Base-by-base conservation (phyloP, 2,113 vertebrate genomes). In the Carassius auratus region DNA sequence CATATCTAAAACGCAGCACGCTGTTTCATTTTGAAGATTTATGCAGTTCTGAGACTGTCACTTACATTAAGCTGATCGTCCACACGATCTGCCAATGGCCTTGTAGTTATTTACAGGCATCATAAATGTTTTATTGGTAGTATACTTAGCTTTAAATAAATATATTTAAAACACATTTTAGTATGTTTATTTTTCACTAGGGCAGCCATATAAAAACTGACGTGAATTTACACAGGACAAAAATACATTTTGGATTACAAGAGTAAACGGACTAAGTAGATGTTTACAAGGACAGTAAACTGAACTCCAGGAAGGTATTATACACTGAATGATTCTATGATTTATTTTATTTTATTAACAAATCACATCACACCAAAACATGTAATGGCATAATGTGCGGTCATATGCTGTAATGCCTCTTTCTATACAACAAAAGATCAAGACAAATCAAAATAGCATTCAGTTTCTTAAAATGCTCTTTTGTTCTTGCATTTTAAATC, bases 401-500 rank as follows among this genome's bases (percentile, higher is more conserved):
- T 30, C 6, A 36, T 10, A 14, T 59, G 26, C 15, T 57, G 17
- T 5, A 36, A 59, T 76, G n/a, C 12, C 8, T 76, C 14, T 78
- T 78, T 59, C 19, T 19, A 21, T 33, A 76, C 23, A 55, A 76
- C 50, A 52, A 76, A 55, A 55, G 2, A 61, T 64, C 8, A 5
- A 12, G 42, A 33, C 79, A 66, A 21, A 59, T 79, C 21, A 26
- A 48, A 66, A 42, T 8, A 19, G 36, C 36, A 15, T 26, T 14
- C 14, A 30, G 26, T 50, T 52, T 55, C 1, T 4, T 52, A 69
- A 52, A 36, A 71, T 55, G 45, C 81, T 73, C 50, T 13, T 83
- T 52, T 83, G 66, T 19, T 57, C 1, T 59, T 83, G 1, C 33
- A 38, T 86, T 79, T 85, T 66, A 76, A 83, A 68, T 81, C n/a